Conservation (phyloP, 2,797 vertebrate species). For the Fistularia tabacaria region DNA sequence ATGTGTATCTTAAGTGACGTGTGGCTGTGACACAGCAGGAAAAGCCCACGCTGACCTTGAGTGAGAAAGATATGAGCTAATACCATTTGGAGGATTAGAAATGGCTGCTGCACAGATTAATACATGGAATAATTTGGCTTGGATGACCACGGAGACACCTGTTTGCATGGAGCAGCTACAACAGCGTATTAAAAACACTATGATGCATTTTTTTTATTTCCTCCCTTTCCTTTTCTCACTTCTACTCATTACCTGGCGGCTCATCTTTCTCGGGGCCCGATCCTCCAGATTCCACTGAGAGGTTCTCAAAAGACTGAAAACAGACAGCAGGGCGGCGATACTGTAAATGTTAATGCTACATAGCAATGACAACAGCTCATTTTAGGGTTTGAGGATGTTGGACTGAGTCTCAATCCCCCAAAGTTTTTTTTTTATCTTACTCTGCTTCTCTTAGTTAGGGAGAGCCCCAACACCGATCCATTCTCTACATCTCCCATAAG, state of each 20-base stretch:
- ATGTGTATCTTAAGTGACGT: constrained; percentile 6
- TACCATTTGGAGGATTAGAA: constrained; percentile 67
- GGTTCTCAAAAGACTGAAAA: constrained; percentile 90
- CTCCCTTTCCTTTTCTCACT: not conserved
- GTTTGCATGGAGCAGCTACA: not conserved
- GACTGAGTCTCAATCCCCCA: not conserved
- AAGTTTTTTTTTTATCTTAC: constrained; percentile 72
- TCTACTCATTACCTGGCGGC: constrained; percentile 67
- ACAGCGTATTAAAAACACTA: too few relatives aligned
- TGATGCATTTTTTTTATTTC: not conserved
- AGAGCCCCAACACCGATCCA: constrained; percentile 87
- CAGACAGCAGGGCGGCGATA: constrained; percentile 8
- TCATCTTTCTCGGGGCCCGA: constrained; percentile 91
- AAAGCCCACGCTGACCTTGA: constrained; percentile 68
- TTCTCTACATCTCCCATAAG: constrained; percentile 99
- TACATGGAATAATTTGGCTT: constrained; percentile 30
- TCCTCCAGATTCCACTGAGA: constrained; percentile 86
- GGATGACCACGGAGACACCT: constrained; percentile 1
- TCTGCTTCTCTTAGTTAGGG: constrained; percentile 87
- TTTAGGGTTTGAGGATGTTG: too few relatives aligned
- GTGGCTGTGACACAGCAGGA: constrained; percentile 37
- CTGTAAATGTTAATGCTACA: not conserved
- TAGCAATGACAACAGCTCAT: too few relatives aligned
- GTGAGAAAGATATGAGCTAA: constrained; percentile 65
- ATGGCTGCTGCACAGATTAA: constrained; percentile 43